A percentile compares a stretch with the other conserved stretches of the same genome.
phyloP scores from a whole-genome alignment of 2,797 vertebrate genomes.

The Potorous gilbertii region DNA sequence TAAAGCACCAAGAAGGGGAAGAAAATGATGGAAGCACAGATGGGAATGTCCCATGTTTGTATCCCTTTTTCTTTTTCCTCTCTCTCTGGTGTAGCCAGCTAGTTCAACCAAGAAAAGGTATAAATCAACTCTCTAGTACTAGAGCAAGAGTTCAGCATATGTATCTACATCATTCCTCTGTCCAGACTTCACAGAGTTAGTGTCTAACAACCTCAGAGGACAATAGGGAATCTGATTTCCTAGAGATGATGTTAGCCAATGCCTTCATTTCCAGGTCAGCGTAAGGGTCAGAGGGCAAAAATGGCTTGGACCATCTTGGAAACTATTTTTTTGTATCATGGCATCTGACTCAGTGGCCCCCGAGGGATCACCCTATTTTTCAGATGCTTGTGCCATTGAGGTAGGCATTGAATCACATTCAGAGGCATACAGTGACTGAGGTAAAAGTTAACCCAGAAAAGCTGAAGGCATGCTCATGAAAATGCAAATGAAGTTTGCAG shows the following conservation, averaged over 20 bases:
- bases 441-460: background rate
- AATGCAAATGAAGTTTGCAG: background rate
- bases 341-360: background rate
- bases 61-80: background rate
- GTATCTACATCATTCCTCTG: background rate
- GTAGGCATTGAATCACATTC: background rate
- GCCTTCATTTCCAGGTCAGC: background rate
- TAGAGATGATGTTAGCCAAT: background rate
- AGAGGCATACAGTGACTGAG: background rate
- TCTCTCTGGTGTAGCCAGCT: background rate
- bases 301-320: background rate
- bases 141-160: background rate
- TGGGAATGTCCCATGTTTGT: background rate
- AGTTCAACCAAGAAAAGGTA: background rate
- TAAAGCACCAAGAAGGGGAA: background rate
- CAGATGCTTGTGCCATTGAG: background rate
- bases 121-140: background rate
- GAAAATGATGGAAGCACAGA: fast-evolving
- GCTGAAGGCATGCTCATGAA: background rate
- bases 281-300: background rate
- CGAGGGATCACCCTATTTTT: background rate
- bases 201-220: background rate
- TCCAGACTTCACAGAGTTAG: background rate
- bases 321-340: background rate
- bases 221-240: background rate